A percentile compares a stretch with the other conserved stretches of the same genome.
phyloP scores from a whole-genome alignment of 1,140 invertebrate species.

The Drosophila subobscura region DNA sequence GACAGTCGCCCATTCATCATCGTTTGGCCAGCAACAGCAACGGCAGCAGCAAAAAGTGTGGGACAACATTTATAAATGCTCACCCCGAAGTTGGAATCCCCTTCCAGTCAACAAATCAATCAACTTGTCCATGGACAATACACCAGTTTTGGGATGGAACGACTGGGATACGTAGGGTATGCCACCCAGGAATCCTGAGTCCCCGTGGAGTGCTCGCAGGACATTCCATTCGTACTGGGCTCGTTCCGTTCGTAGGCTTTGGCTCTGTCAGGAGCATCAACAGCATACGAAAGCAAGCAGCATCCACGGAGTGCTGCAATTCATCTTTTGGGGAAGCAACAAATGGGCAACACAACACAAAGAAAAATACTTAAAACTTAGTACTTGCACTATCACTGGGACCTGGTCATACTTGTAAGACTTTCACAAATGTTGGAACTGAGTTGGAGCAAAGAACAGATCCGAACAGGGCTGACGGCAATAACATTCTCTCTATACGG shows the following conservation, averaged over 20 bases:
- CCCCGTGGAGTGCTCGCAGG: too few species aligned
- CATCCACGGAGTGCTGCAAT: slow-evolving; percentile 38
- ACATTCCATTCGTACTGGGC: too few species aligned
- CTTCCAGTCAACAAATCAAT: slow-evolving; percentile 46
- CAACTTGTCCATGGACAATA: slow-evolving; percentile 30
- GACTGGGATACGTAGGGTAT: slow-evolving; percentile 15
- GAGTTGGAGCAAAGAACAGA: too few species aligned
- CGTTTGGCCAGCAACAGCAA: slow-evolving; percentile 32
- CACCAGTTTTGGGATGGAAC: not conserved
- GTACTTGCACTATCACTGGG: too few species aligned
- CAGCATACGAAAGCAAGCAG: slow-evolving; percentile 2
- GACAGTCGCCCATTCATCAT: slow-evolving; percentile 46
- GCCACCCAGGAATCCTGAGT: too few species aligned
- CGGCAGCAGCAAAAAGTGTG: slow-evolving; percentile 7
- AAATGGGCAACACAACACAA: slow-evolving; percentile 33
- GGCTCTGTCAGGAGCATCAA: slow-evolving; percentile 32
- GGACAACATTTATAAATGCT: slow-evolving; percentile 44
- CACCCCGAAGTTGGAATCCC: slow-evolving; percentile 11
- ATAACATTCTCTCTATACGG: too few species aligned
- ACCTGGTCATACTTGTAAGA: too few species aligned
- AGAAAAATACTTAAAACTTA: not conserved
- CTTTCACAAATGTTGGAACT: too few species aligned
- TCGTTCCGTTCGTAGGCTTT: not conserved
- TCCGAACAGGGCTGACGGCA: too few species aligned
- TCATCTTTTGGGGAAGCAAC: slow-evolving; percentile 37